Percentiles rank a stretch among this genome's conserved stretches.
These are phyloP conservation scores for Xiphophorus birchmanni DNA, from an alignment of 2,797 vertebrate genomes.

Conservation along the genomic window DNA sequence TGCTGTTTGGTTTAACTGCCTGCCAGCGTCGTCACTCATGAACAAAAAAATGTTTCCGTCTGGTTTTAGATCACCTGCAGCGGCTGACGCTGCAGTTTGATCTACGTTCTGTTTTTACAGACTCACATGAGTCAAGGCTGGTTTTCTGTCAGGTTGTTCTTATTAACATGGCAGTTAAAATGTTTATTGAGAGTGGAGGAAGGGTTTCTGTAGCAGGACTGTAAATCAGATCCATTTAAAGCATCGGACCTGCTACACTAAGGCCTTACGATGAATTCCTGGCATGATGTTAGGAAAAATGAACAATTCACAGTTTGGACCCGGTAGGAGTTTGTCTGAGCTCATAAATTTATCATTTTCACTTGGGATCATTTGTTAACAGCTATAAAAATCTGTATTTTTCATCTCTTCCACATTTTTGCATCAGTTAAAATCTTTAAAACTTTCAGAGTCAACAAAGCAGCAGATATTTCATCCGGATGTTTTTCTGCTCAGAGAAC, in stretches of 20 bases:
- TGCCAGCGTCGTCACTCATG: not conserved
- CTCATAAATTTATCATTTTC: not conserved
- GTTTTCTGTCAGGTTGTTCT: not conserved
- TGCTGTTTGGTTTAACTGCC: slow-evolving; percentile 1
- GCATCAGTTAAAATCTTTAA: not conserved
- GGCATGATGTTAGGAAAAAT: not conserved
- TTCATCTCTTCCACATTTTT: not conserved
- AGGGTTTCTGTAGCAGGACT: not conserved
- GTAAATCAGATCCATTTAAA: not conserved
- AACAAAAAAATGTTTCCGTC: not conserved
- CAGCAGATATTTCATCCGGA: not conserved
- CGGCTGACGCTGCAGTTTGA: not conserved
- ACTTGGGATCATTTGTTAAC: not conserved
- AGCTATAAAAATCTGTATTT: not conserved
- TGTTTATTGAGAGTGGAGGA: not conserved
- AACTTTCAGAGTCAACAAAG: not conserved
- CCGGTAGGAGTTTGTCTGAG: not conserved
- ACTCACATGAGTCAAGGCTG: not conserved
- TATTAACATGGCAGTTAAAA: not conserved
- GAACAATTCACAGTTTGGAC: not conserved
- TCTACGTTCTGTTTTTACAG: not conserved
- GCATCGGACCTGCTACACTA: not conserved
- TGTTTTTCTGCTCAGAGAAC: not conserved
- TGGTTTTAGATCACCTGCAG: not conserved
- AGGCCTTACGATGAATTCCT: not conserved